Evolutionary conservation across 1,140 invertebrate genomes (phyloP).

Genomic region (Probaryconus sp.): DNA sequence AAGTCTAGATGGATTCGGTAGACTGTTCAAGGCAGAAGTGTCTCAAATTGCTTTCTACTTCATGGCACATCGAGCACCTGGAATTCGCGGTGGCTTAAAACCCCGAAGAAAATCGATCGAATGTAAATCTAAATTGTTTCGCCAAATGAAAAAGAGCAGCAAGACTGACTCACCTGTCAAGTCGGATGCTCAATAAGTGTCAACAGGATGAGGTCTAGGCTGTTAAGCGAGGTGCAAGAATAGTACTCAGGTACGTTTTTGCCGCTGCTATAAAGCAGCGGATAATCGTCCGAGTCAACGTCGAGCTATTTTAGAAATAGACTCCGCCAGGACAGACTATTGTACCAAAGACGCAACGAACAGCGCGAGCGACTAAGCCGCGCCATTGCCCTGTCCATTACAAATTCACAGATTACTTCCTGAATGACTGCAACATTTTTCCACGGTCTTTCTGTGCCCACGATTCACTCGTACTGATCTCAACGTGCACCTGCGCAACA

Average conservation of each 20-base stretch:
- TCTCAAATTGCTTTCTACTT: conserved; percentile 63
- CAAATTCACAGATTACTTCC: conserved; percentile 48
- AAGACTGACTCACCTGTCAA: conserved; percentile 6
- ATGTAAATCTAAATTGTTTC: conserved; percentile 47
- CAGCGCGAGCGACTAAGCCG: conserved; percentile 15
- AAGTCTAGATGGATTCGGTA: conserved; percentile 31
- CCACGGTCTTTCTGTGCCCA: conserved; percentile 15
- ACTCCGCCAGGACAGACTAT: conserved; percentile 43
- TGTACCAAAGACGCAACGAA: conserved; percentile 48
- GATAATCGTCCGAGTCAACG: conserved; percentile 59
- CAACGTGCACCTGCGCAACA: conserved; percentile 35
- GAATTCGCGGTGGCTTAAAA: conserved; percentile 48
- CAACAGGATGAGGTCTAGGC: conserved; percentile 17
- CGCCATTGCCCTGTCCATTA: conserved; percentile 34
- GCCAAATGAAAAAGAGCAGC: conserved; percentile 16
- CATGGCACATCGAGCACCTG: conserved; percentile 61
- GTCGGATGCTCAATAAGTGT: too few species aligned
- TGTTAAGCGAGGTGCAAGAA: conserved; percentile 35
- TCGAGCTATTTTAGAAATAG: conserved; percentile 62
- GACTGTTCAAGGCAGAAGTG: conserved; percentile 50
- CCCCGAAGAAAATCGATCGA: conserved; percentile 34
- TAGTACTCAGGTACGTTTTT: conserved; percentile 49
- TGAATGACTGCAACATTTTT: conserved; percentile 42
- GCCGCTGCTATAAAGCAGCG: conserved; percentile 59
- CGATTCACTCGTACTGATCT: conserved; percentile 4